Percentiles rank a stretch among this genome's conserved stretches.
These are phyloP conservation scores for Cryptus viduatorius DNA, from an alignment of 2,888 invertebrate species.

Conservation along the genomic window DNA sequence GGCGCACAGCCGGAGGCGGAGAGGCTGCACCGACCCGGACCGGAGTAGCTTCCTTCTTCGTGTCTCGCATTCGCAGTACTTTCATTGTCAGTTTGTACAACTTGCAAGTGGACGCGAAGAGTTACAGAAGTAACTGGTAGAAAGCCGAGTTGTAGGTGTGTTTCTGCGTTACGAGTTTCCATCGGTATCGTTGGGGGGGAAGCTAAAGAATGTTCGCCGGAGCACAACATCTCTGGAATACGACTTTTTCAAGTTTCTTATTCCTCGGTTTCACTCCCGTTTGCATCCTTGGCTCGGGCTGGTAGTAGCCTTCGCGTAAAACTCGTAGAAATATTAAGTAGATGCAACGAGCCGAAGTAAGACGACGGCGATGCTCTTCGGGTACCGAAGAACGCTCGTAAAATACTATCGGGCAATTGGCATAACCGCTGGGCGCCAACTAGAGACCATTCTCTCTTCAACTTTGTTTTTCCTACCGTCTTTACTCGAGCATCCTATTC, in stretches of 20 bases:
- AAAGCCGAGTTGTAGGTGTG: constrained; percentile 28
- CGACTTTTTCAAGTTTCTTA: constrained; percentile 20
- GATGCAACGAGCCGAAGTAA: constrained; percentile 44
- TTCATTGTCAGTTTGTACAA: constrained; percentile 43
- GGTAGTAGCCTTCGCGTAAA: not conserved
- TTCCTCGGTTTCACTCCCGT: not conserved
- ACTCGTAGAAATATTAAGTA: constrained; percentile 50
- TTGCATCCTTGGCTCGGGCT: not conserved
- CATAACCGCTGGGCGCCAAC: constrained; percentile 15
- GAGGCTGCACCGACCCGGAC: not conserved
- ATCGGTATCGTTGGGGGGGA: not conserved
- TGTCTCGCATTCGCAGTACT: constrained; percentile 34
- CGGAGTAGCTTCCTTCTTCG: constrained; percentile 39
- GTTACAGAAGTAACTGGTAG: constrained; percentile 32
- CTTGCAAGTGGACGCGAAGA: constrained; percentile 28
- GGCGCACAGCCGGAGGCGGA: constrained; percentile 32
- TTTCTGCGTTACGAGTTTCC: constrained; percentile 18
- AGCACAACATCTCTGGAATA: not conserved
- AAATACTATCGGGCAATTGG: constrained; percentile 43
- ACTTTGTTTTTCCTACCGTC: not conserved
- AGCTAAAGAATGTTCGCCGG: no score
- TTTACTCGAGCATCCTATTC: not conserved
- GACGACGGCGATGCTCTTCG: constrained; percentile 17
- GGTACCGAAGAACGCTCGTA: constrained; percentile 30
- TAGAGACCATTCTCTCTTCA: not conserved